Conservation (phyloP, 2,797 vertebrate genomes). For the Paguma larvata region DNA sequence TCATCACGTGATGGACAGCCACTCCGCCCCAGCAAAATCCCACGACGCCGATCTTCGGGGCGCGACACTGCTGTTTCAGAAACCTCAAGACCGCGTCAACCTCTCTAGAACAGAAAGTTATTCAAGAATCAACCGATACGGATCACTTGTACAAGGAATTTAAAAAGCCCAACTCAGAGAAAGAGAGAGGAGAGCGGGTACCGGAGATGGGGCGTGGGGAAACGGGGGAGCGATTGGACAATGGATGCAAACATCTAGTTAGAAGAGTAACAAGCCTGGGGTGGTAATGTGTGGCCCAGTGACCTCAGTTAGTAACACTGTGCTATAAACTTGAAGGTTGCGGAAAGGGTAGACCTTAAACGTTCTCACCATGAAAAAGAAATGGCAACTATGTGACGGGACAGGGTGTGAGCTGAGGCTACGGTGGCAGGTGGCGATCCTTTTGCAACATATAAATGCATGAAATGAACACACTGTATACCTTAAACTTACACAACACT, state of each 20-base stretch:
- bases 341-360: background rate
- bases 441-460: background rate
- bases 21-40: constrained; percentile 93
- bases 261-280: background rate
- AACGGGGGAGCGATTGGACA: background rate
- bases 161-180: background rate
- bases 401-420: background rate
- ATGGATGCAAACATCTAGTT: background rate
- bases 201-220: too few relatives aligned
- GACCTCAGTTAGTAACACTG: background rate
- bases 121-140: background rate
- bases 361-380: background rate
- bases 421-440: background rate
- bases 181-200: background rate
- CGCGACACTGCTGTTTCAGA: constrained; percentile 89
- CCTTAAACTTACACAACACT: background rate
- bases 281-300: too few relatives aligned
- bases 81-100: constrained; percentile 88
- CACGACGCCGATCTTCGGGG: constrained; percentile 86
- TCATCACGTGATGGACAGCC: constrained; percentile 89
- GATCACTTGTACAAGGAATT: background rate
- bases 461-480: background rate
- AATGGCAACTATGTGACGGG: background rate
- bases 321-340: fast-evolving
- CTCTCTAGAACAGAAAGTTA: constrained; percentile 85